These are phyloP conservation scores for Corythornis leucogaster DNA, from an alignment of 2,797 vertebrate species.

Conservation along the genomic window DNA sequence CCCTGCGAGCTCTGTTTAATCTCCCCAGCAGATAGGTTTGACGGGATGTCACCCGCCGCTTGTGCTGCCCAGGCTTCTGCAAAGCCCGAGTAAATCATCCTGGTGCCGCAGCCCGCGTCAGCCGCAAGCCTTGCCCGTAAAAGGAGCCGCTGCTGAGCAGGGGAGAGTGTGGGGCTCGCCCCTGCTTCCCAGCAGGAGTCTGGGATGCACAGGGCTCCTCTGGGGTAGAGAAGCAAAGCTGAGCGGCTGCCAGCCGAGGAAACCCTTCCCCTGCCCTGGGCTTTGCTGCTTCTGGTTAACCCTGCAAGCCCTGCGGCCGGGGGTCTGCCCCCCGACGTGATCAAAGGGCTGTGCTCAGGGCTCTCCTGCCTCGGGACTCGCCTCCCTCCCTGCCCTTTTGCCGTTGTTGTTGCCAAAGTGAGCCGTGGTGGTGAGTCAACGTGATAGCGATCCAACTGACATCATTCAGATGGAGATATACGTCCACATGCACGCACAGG, in stretches of 20 bases:
- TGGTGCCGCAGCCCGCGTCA: neutral
- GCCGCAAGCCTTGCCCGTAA: slow-evolving; percentile 58
- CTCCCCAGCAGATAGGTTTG: slow-evolving; percentile 59
- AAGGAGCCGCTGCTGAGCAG: slow-evolving; percentile 29
- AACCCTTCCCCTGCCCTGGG: neutral
- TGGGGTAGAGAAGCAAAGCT: neutral
- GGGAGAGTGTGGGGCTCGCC: neutral
- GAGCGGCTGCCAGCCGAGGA: neutral
- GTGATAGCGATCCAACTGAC: slow-evolving; percentile 15
- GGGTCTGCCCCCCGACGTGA: neutral
- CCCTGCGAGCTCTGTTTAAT: slow-evolving; percentile 21
- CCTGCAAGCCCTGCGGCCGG: neutral
- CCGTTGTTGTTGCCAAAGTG: neutral
- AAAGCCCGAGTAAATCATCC: neutral
- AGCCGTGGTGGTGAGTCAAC: neutral
- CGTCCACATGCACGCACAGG: neutral
- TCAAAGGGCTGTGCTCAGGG: fast-evolving
- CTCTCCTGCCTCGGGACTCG: neutral
- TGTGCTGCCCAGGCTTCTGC: neutral
- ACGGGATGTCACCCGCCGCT: neutral
- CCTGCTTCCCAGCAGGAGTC: neutral
- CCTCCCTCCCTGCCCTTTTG: neutral
- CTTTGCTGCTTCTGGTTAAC: neutral
- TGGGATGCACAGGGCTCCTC: neutral
- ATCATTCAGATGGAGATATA: neutral